phyloP scores from a whole-genome alignment of 2,797 vertebrate species.

The Hybognathus amarus region DNA sequence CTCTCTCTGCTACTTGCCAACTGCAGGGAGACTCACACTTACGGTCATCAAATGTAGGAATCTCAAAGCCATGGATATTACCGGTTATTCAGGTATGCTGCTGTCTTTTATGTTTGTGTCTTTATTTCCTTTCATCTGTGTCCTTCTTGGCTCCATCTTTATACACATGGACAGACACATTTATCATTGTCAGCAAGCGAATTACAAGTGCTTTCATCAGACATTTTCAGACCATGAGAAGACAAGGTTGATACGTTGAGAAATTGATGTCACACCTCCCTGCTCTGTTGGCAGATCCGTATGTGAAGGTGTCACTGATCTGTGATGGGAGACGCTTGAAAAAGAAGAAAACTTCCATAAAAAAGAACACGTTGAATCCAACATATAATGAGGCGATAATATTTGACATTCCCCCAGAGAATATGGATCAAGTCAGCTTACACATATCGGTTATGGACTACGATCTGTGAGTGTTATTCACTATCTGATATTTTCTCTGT shows the following conservation, averaged over 20 bases:
- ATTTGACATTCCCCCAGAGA: constrained; percentile 89
- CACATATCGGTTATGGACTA: constrained; percentile 90
- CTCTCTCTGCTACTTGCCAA: constrained; percentile 89
- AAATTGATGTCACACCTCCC: constrained; percentile 28
- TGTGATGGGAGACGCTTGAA: constrained; percentile 87
- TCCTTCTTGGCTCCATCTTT: constrained; percentile 16
- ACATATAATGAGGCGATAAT: constrained; percentile 89
- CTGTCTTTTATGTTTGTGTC: constrained; percentile 1
- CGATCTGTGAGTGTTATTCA: constrained; percentile 75
- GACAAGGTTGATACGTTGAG: constrained; percentile 4
- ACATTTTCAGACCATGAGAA: constrained; percentile 23
- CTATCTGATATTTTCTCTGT: neutral
- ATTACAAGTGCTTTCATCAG: constrained; percentile 31
- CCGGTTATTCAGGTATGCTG: constrained; percentile 85
- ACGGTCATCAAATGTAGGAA: constrained; percentile 90
- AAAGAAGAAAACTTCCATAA: constrained; percentile 90
- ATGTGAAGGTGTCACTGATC: constrained; percentile 88
- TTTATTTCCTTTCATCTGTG: neutral
- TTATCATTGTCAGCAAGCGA: constrained; percentile 21
- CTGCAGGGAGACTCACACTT: constrained; percentile 86
- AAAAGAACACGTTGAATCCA: constrained; percentile 88
- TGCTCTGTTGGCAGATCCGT: constrained; percentile 78
- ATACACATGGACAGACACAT: constrained; percentile 16
- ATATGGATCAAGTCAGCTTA: constrained; percentile 89
- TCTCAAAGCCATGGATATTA: constrained; percentile 92